Percentiles rank a stretch among this genome's conserved stretches.
Evolutionary conservation across 2,113 vertebrate genomes (phyloP).

Genomic region (Prunella fulvescens): DNA sequence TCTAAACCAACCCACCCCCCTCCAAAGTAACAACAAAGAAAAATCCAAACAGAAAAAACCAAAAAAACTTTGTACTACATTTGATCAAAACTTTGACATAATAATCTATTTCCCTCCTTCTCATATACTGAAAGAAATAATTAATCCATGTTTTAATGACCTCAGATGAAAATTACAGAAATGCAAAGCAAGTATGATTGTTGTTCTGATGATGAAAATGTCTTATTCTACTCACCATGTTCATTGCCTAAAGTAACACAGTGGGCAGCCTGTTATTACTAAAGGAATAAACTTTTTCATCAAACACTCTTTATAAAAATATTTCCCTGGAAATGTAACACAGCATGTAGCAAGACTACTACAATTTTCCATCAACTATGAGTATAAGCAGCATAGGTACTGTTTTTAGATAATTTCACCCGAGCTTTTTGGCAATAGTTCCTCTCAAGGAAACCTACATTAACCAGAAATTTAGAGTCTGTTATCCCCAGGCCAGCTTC

Average conservation of each 20-base stretch:
- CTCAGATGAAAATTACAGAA: neutral
- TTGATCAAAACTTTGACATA: neutral
- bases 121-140: neutral
- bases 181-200: constrained; percentile 27
- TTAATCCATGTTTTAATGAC: neutral
- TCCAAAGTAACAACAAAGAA: neutral
- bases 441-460: constrained; percentile 51
- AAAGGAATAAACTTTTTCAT: constrained; percentile 75
- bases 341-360: constrained; percentile 64
- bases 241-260: constrained; percentile 63
- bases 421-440: constrained; percentile 60
- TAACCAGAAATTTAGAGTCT: constrained; percentile 65
- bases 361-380: constrained; percentile 71
- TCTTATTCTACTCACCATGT: neutral
- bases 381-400: constrained; percentile 56
- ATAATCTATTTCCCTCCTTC: neutral
- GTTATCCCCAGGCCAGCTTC: constrained; percentile 67
- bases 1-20: rapidly evolving
- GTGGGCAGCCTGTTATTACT: constrained; percentile 66
- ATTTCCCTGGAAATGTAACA: constrained; percentile 76
- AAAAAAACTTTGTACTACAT: neutral
- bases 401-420: constrained; percentile 67
- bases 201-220: constrained; percentile 34
- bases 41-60: neutral
- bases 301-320: constrained; percentile 74